Evolutionary conservation across 1,140 invertebrate species (phyloP).

Genomic region (Calephelis nemesis): DNA sequence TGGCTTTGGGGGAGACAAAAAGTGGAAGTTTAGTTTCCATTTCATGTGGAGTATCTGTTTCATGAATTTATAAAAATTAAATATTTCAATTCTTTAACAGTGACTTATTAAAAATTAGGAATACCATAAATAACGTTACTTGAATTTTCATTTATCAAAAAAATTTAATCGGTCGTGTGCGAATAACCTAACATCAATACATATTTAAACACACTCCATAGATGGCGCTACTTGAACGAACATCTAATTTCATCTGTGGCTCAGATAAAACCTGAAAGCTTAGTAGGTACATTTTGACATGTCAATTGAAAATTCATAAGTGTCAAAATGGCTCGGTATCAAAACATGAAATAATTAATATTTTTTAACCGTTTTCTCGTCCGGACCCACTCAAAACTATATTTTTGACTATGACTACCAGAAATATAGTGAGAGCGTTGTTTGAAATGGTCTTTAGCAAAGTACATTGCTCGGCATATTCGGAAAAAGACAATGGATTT

Average conservation of each 20-base stretch:
- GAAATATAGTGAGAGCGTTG: conserved; percentile 48
- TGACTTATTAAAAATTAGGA: too few species aligned
- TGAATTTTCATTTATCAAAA: too few species aligned
- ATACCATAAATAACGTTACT: too few species aligned
- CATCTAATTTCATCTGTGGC: too few species aligned
- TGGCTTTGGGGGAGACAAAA: too few species aligned
- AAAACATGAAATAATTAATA: conserved; percentile 37
- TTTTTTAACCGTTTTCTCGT: conserved; percentile 23
- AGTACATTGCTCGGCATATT: conserved; percentile 43
- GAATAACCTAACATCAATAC: not conserved
- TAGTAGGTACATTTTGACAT: too few species aligned
- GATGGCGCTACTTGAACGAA: conserved; percentile 6
- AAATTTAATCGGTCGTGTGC: not conserved
- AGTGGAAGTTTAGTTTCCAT: too few species aligned
- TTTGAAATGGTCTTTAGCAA: conserved; percentile 46
- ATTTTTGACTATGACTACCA: conserved; percentile 40
- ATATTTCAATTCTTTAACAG: too few species aligned
- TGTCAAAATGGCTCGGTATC: conserved; percentile 43
- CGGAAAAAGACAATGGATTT: conserved; percentile 64
- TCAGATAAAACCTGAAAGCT: not conserved
- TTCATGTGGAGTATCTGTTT: too few species aligned
- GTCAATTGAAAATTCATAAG: too few species aligned
- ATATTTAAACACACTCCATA: not conserved
- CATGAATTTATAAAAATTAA: too few species aligned
- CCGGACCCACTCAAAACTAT: not conserved